Evolutionary conservation across 1,140 invertebrate species (phyloP).

Genomic region (Leptinotarsa texana): DNA sequence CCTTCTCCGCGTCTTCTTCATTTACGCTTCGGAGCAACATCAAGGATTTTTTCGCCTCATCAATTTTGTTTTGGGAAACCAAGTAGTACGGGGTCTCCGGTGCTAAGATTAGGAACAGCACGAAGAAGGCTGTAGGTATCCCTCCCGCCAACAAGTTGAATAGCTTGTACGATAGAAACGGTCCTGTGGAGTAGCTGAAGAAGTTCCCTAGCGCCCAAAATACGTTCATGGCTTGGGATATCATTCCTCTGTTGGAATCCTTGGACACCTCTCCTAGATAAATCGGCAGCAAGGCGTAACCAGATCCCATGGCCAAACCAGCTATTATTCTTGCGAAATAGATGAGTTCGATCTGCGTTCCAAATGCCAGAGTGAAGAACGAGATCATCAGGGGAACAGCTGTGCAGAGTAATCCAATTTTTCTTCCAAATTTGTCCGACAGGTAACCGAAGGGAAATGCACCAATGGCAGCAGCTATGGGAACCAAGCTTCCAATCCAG

Average conservation of each 20-base stretch:
- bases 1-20: slow-evolving; percentile 3
- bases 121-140: slow-evolving; percentile 59
- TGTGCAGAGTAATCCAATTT: slow-evolving; percentile 51
- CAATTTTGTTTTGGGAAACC: slow-evolving; percentile 61
- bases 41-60: slow-evolving; percentile 58
- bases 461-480: slow-evolving; percentile 73
- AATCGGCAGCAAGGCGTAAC: slow-evolving; percentile 66
- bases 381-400: slow-evolving; percentile 65
- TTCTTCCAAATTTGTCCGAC: slow-evolving; percentile 55
- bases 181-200: slow-evolving; percentile 62
- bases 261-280: slow-evolving; percentile 70
- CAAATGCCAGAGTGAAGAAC: slow-evolving; percentile 66
- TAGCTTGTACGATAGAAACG: slow-evolving; percentile 60
- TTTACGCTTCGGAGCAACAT: not conserved
- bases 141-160: slow-evolving; percentile 58
- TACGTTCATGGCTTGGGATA: slow-evolving; percentile 34
- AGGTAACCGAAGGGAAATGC: slow-evolving; percentile 46
- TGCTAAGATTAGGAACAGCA: slow-evolving; percentile 55
- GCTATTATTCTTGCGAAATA: slow-evolving; percentile 60
- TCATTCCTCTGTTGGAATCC: slow-evolving; percentile 66
- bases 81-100: slow-evolving; percentile 80
- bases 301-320: slow-evolving; percentile 69
- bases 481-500: slow-evolving; percentile 80
- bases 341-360: slow-evolving; percentile 58
- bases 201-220: slow-evolving; percentile 39